Percentiles rank a stretch among this genome's conserved stretches.
phyloP scores from a whole-genome alignment of 2,888 invertebrate genomes.

The Dinocampus coccinellae region DNA sequence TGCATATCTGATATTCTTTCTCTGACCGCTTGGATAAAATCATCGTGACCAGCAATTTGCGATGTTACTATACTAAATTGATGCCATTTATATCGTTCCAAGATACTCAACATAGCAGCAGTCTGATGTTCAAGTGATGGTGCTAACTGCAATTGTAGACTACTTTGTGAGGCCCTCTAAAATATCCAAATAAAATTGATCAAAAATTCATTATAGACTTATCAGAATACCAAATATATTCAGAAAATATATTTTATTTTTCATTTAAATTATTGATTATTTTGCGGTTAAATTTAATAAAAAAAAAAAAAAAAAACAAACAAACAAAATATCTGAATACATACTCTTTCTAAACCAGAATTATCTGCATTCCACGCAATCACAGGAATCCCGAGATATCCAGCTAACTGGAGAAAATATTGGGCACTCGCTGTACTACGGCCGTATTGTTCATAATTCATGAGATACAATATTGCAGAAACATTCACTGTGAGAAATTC shows the following conservation, averaged over 20 bases:
- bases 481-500: conserved; percentile 91
- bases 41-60: conserved; percentile 93
- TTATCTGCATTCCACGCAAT: conserved; percentile 99
- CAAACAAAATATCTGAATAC: conserved; percentile 40
- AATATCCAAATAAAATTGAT: too few species aligned
- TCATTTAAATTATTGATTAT: background rate
- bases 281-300: background rate
- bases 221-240: too few species aligned
- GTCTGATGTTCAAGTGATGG: conserved; percentile 97
- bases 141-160: conserved; percentile 92
- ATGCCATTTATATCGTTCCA: conserved; percentile 96
- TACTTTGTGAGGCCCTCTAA: conserved; percentile 87
- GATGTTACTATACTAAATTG: conserved; percentile 95
- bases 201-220: too few species aligned
- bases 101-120: conserved; percentile 93
- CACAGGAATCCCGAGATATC: conserved; percentile 94
- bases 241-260: too few species aligned
- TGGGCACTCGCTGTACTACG: conserved; percentile 94
- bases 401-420: conserved; percentile 93
- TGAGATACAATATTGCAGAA: conserved; percentile 92
- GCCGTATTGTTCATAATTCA: conserved; percentile 95
- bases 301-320: too few species aligned
- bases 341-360: conserved; percentile 81
- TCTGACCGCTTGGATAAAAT: conserved; percentile 93
- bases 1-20: conserved; percentile 89